phyloP scores from a whole-genome alignment of 1,140 invertebrate genomes.

The Conopomorpha cramerella region DNA sequence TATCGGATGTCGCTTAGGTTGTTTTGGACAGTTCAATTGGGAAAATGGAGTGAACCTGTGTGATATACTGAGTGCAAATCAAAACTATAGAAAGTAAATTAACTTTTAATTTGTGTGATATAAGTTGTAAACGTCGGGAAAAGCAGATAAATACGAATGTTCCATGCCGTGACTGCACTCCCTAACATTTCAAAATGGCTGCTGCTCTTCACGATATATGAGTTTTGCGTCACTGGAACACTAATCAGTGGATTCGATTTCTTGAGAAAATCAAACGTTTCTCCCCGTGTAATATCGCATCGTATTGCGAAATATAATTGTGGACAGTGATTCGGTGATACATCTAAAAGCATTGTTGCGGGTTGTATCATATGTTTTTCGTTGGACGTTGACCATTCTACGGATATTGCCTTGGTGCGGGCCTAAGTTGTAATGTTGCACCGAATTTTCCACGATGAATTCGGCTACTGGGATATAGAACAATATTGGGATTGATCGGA shows the following conservation, averaged over 20 bases:
- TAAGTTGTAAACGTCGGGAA: conserved; percentile 23
- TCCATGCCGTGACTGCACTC: conserved; percentile 60
- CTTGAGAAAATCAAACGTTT: conserved; percentile 32
- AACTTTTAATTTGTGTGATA: conserved; percentile 21
- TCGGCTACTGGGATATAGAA: conserved; percentile 43
- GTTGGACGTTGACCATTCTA: conserved; percentile 50
- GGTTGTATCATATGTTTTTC: conserved; percentile 57
- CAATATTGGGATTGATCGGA: conserved; percentile 53
- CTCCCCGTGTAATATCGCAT: conserved; percentile 32
- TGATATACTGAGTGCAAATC: conserved; percentile 45
- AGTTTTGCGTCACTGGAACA: conserved; percentile 62
- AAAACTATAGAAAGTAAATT: conserved; percentile 39
- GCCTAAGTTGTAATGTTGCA: conserved; percentile 50
- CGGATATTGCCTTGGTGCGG: conserved; percentile 50
- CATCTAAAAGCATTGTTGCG: conserved; percentile 35
- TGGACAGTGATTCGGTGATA: conserved; percentile 26
- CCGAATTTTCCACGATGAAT: conserved; percentile 52
- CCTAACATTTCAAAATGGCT: conserved; percentile 63
- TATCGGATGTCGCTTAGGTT: conserved; percentile 62
- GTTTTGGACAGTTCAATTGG: conserved; percentile 58
- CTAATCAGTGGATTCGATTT: conserved; percentile 49
- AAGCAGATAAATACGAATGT: conserved; percentile 46
- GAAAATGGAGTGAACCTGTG: conserved; percentile 51
- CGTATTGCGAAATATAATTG: conserved; percentile 31
- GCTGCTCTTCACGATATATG: conserved; percentile 60